These are phyloP conservation scores for Bovichtus variegatus DNA, from an alignment of 2,797 vertebrate genomes.

Conservation along the genomic window DNA sequence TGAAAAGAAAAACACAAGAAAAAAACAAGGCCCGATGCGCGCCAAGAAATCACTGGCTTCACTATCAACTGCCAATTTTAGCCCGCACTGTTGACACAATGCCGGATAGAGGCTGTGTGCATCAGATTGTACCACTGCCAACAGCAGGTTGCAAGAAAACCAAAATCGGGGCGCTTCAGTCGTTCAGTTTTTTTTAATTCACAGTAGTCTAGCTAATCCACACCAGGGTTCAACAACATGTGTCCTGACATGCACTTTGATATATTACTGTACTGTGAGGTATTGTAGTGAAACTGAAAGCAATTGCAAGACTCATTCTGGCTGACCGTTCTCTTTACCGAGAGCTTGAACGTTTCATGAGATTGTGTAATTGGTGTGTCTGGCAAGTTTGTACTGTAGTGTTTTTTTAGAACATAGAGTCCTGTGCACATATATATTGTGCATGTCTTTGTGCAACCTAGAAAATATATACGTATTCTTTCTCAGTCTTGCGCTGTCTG, in stretches of 20 bases:
- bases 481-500: neutral
- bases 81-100: constrained; percentile 1
- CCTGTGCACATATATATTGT: neutral
- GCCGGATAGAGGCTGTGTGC: constrained; percentile 1
- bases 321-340: neutral
- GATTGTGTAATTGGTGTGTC: neutral
- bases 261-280: neutral
- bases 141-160: constrained; percentile 23
- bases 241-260: neutral
- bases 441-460: neutral
- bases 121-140: constrained; percentile 17
- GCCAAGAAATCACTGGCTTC: constrained; percentile 5
- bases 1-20: no score
- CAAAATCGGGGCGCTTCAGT: constrained; percentile 22
- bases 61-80: constrained; percentile 2
- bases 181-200: constrained; percentile 11
- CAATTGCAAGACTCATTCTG: neutral
- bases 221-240: neutral
- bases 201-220: neutral
- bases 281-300: neutral
- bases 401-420: neutral
- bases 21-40: neutral
- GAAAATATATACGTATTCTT: neutral
- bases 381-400: neutral
- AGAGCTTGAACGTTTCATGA: neutral